Evolutionary conservation across 92 coral and sea anemone species (phyloP), one percentile per base, ranked within the genome.

Genomic region (Epizoanthus ramosus): DNA sequence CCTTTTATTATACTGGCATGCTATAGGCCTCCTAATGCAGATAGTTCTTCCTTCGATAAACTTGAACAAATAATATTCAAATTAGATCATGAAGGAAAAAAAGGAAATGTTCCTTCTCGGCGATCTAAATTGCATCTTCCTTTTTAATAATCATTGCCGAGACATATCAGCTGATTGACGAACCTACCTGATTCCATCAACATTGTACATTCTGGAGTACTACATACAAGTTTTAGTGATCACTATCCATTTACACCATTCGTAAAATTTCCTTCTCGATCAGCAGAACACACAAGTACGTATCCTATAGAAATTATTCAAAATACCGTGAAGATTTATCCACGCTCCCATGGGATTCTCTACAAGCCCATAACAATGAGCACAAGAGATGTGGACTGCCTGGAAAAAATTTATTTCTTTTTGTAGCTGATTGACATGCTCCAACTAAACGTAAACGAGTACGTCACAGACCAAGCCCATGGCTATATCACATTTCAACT

Each of bases 41-140:
- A 28, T 28, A 28, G 31, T 28, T 28, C 31, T 28, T 28, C 2
- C 31, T 28, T 28, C 31, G 31, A 28, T 28, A 28, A 28, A 28
- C 31, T 28, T 28, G 31, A 28, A 28, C 31, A 28, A 28, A 28
- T 28, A 43, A 43, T 5, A 43, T 41, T 41, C 5, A 41, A 4
- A 41, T 43, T 43, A 43, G 8, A 43, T 43, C 50, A 41, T 71
- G 54, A 52, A 39, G 54, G n/a, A n/a, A n/a, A n/a, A 43, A 28
- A 74, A 74, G 63, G 80, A 47, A 74, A 41, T 41, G 12, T 74
- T 47, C 61, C 57, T 74, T 74, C 59, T 74, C 35, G 80, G 80
- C 2, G 80, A 74, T 28, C 31, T 28, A 28, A 28, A 28, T 28
- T 28, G 31, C 31, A 28, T 0, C 31, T 28, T 28, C 31, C 31